Evolutionary conservation across 2,888 invertebrate genomes (phyloP), one percentile per base, ranked within the genome.

Genomic region (Stenolophus ochropezus): DNA sequence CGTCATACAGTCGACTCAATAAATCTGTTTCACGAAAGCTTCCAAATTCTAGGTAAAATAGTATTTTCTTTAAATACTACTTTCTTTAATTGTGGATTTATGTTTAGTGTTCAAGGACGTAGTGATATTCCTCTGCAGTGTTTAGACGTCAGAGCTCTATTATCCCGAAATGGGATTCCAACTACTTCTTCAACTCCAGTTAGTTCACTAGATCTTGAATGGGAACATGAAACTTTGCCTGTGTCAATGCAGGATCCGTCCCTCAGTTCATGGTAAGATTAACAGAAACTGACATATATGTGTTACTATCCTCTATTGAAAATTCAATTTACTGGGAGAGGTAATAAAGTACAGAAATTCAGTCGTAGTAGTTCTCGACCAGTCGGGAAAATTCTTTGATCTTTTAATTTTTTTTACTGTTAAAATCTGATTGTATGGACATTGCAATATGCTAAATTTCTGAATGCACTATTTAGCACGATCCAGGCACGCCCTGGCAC

Each of bases 151-250:
- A 88, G 89, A 85, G 91, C 89, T 83, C 88, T 91, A 5, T 83
- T 90, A 82, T 86, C 87, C 74, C 85, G 87, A 80, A 77, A 61
- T 61, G 79, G 65, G n/a, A 81, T 14, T 21, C 56, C 84, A 33
- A 89, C 89, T 11, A 86, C 87, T 21, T 87, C 90, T 53, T 91
- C 91, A 49, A 93, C 93, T 25, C 91, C 93, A 27, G 92, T 91
- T n/a, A 93, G 93, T 85, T 94, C 94, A 2, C 87, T 94, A 81
- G 94, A 94, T 86, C 89, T 94, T 80, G 94, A 94, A 88, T 94
- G 94, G 94, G 94, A 94, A 87, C 93, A 93, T 85, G 94, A 94
- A 89, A 90, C 90, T 84, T 83, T 89, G 11, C 89, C 88, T 27
- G 85, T 86, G 81, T 88, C 88, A 18, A 84, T 87, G 83, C 86